phyloP scores from a whole-genome alignment of 2,888 invertebrate genomes.

The Drosophila percnosoma region DNA sequence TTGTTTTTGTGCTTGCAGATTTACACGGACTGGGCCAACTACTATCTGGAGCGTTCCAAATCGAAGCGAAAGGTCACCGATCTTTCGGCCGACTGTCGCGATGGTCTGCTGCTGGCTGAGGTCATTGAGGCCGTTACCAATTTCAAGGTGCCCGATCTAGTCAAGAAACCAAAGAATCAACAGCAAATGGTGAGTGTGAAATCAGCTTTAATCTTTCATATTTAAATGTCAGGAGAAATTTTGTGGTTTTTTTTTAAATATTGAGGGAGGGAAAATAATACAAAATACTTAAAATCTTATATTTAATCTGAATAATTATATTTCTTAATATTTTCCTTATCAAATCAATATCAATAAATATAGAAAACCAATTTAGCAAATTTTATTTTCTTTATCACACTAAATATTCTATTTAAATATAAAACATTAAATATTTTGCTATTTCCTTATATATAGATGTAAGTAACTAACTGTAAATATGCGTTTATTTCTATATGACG shows the following conservation, averaged over 20 bases:
- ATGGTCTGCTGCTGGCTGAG: slow-evolving; percentile 96
- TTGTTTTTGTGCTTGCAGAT: slow-evolving; percentile 88
- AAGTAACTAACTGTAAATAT: neutral
- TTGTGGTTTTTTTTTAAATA: neutral
- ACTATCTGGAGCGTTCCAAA: slow-evolving; percentile 96
- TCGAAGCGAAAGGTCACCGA: slow-evolving; percentile 93
- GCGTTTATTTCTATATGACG: neutral
- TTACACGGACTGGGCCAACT: slow-evolving; percentile 99
- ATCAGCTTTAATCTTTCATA: neutral
- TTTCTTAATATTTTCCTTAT: neutral
- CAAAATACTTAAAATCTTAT: neutral
- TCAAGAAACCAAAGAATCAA: slow-evolving; percentile 94
- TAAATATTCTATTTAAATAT: neutral
- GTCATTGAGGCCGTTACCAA: slow-evolving; percentile 96
- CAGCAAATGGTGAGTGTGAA: slow-evolving; percentile 94
- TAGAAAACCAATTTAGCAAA: neutral
- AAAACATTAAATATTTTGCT: neutral
- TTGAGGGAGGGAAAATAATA: neutral
- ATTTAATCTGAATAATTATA: neutral
- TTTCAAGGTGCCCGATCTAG: slow-evolving; percentile 90
- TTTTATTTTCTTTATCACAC: too few relatives aligned
- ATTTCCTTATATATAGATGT: neutral
- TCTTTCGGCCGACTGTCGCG: slow-evolving; percentile 95
- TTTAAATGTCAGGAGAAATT: neutral
- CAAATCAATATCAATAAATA: neutral